A percentile compares a stretch with the other conserved stretches of the same genome.
Conservation (phyloP, 2,113 vertebrate genomes). For the Corythaixoides concolor region DNA sequence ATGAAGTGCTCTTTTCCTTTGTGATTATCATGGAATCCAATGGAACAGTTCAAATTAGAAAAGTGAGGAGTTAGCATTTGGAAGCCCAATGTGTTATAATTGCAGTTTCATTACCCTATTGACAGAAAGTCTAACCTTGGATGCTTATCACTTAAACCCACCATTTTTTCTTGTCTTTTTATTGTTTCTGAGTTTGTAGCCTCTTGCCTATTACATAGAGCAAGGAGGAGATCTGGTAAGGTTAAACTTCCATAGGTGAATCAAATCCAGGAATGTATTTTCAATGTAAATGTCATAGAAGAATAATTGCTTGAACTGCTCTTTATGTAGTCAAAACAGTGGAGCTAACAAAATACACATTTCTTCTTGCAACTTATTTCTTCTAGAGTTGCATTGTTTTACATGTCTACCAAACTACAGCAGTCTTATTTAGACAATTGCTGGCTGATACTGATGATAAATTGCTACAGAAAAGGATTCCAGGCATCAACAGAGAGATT, state of each 20-base stretch:
- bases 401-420: neutral
- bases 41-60: neutral
- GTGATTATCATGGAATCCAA: neutral
- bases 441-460: neutral
- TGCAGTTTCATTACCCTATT: neutral
- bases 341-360: neutral
- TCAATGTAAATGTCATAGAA: neutral
- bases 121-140: neutral
- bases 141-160: neutral
- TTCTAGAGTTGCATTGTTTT: neutral
- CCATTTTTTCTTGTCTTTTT: neutral
- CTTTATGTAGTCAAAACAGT: neutral
- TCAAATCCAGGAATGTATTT: neutral
- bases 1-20: neutral
- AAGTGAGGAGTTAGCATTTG: neutral
- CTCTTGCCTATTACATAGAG: neutral
- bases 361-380: neutral
- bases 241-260: neutral
- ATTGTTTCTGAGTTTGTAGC: neutral
- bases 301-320: neutral
- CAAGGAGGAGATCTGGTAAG: neutral
- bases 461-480: neutral
- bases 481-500: neutral
- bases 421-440: neutral
- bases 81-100: neutral